Evolutionary conservation across 2,797 vertebrate species (phyloP), one percentile per base, ranked within the genome.

Genomic region (Neomorphus geoffroyi): DNA sequence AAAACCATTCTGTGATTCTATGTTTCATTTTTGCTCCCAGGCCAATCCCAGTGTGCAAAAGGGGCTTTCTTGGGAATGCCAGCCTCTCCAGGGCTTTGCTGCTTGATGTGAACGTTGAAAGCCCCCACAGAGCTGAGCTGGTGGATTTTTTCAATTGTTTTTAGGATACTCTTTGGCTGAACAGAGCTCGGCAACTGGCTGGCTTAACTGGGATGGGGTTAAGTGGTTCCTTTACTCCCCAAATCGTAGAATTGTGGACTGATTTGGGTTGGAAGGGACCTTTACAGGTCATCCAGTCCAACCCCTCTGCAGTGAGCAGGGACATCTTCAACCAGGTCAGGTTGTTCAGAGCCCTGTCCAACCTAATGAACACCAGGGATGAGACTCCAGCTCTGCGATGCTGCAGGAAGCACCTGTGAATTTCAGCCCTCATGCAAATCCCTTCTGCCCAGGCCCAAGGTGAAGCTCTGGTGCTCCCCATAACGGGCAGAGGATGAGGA

Each of bases 11-110:
- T 41, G 39, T 41, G 39, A 41, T 41, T 41, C 39, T 41, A 41
- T 41, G 39, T 14, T 41, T 14, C 37, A 4, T 79, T 84, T 91
- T 84, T 81, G 80, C 67, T 93, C 86, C 84, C 70, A 54, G 93
- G 90, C 75, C 67, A 71, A 69, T 64, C 88, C 95, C 77, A 80
- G 93, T 53, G 35, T 79, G 71, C 32, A 45, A 23, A 48, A 69
- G 74, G 56, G 74, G 88, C 13, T 88, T 66, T 41, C 35, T 80
- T 19, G 17, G 88, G 41, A 66, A 19, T 1, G n/a, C 21, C 5
- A 1, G 21, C 5, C 0, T 30, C 16, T 66, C 65, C 33, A 11
- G 58, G 73, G 57, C 24, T 79, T 15, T 1, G 5, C 35, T 1
- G 11, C 54, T 35, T 2, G 11, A 17, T 75, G 54, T 0, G 10